Evolutionary conservation across 2,797 vertebrate species (phyloP).

Genomic region (Mycteria americana): DNA sequence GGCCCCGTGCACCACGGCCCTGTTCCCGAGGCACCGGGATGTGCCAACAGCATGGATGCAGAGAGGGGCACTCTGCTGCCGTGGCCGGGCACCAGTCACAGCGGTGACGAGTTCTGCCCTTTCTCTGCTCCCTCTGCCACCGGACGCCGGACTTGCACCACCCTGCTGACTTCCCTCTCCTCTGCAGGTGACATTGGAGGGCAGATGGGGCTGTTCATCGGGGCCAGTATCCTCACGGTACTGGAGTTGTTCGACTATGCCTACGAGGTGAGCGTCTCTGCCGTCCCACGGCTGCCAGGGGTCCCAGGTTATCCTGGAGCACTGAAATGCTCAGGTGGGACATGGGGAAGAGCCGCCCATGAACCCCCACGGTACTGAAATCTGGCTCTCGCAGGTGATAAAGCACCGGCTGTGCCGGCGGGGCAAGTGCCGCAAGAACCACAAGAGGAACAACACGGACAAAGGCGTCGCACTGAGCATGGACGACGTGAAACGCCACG

Average conservation of each 20-base stretch:
- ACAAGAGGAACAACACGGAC: slow-evolving; percentile 93
- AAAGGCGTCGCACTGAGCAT: slow-evolving; percentile 93
- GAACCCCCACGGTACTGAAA: rapidly evolving
- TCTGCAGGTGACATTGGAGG: slow-evolving; percentile 94
- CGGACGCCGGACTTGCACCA: rapidly evolving
- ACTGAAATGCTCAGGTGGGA: rapidly evolving
- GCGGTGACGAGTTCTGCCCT: background rate
- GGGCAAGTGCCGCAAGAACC: slow-evolving; percentile 86
- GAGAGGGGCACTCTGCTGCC: background rate
- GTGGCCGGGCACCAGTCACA: background rate
- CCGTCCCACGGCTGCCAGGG: rapidly evolving
- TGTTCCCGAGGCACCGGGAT: rapidly evolving
- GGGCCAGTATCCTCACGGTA: slow-evolving; percentile 96
- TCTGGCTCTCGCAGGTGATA: slow-evolving; percentile 79
- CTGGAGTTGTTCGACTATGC: slow-evolving; percentile 97
- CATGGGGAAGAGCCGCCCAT: rapidly evolving
- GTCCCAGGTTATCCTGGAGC: background rate
- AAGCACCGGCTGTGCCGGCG: slow-evolving; percentile 92
- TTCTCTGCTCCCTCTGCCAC: background rate
- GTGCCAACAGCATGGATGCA: rapidly evolving
- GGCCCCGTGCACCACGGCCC: rapidly evolving
- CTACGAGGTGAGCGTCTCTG: slow-evolving; percentile 87
- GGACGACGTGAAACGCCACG: slow-evolving; percentile 96
- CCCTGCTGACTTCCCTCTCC: background rate
- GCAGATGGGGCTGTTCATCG: slow-evolving; percentile 98